Evolutionary conservation across 2,797 vertebrate genomes (phyloP).

Genomic region (Crocodylus rhombifer): DNA sequence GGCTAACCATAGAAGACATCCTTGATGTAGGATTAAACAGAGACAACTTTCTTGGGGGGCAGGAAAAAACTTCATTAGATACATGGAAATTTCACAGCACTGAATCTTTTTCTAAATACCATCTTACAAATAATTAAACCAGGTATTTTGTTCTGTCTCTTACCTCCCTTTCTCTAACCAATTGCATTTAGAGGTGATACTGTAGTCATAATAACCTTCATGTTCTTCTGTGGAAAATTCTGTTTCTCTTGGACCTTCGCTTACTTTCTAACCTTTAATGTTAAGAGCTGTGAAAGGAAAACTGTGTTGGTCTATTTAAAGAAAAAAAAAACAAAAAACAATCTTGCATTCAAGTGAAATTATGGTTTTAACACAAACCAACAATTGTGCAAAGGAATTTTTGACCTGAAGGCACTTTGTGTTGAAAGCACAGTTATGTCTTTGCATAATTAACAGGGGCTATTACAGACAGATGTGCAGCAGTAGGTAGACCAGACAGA

Average conservation of each 20-base stretch:
- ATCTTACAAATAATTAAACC: neutral
- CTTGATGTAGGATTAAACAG: neutral
- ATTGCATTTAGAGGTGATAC: neutral
- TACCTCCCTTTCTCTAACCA: neutral
- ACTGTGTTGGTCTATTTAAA: neutral
- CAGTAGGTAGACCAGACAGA: neutral
- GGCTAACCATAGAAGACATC: neutral
- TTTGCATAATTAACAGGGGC: neutral
- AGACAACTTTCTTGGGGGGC: neutral
- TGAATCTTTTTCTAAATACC: neutral
- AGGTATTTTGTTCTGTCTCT: neutral
- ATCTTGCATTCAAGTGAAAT: neutral
- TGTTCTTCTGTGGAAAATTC: neutral
- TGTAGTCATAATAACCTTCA: neutral
- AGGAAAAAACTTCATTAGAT: neutral
- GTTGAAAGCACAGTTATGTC: neutral
- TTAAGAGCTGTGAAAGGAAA: neutral
- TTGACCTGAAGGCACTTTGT: neutral
- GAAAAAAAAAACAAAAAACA: neutral
- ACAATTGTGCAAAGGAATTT: accelerated
- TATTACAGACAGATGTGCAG: neutral
- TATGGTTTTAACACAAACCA: neutral
- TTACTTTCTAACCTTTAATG: neutral
- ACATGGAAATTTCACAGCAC: neutral
- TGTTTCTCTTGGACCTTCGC: neutral